Base-by-base conservation (phyloP, 2,113 vertebrate species). In the Siniperca chuatsi region DNA sequence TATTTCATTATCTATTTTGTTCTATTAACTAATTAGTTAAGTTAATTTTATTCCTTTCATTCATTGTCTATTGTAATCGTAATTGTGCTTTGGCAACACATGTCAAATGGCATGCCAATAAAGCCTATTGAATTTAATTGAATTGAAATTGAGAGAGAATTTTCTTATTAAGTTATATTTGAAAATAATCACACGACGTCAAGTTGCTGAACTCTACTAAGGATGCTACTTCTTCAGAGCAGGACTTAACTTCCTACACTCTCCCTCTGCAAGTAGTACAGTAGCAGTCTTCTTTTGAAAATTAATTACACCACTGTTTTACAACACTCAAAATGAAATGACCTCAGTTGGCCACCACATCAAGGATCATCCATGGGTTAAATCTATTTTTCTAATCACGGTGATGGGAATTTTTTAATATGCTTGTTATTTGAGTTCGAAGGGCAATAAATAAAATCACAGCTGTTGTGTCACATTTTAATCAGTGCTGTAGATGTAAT, bases 331-430 rank as follows among this genome's bases (percentile, higher is more conserved):
- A 57, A 33, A 46, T 46, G 12, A 58, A 60, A 48, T 35, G 25
- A 16, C 40, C 7, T 37, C 44, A 60, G 71, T 65, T 76, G 29
- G 66, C 48, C n/a, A 54, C 33, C 21, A 62, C n/a, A 68, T 78
- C 37, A 46, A 67, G 52, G 67, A 67, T 60, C 40, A 42, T 52
- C 25, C 11, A 35, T 33, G 44, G 33, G 50, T 57, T 83, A 37
- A n/a, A 64, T 75, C 10, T 71, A 8, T 72, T 78, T 65, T 66
- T 20, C 9, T 33, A 65, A 84, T 84, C 20, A 16, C 55, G 29
- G 6, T 64, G 61, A 21, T 33, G 18, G 69, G 20, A 57, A 74
- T 42, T 2, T 70, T 65, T 64, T 76, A 50, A 40, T 67, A 57
- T 77, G 76, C 58, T 37, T 62, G 16, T 33, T 58, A 44, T 25